Conservation (phyloP, 2,888 invertebrate species). For the Temnothorax rugatulus region DNA sequence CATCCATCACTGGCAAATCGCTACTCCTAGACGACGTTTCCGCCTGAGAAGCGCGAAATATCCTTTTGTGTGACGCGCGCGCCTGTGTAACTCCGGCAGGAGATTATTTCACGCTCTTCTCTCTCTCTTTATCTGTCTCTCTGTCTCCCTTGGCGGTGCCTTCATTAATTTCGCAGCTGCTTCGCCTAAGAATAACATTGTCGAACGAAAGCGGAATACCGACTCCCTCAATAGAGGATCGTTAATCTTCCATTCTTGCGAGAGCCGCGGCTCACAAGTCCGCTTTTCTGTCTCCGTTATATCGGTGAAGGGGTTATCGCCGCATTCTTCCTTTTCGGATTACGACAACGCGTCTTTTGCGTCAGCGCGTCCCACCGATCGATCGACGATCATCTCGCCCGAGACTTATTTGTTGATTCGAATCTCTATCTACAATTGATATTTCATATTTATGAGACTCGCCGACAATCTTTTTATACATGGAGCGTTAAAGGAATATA, state of each 20-base stretch:
- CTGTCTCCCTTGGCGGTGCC: not conserved
- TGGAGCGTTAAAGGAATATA: not conserved
- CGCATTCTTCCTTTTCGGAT: slow-evolving; percentile 3
- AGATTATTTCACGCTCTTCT: slow-evolving; percentile 21
- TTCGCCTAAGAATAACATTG: slow-evolving; percentile 66
- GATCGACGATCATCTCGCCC: not conserved
- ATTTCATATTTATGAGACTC: not conserved
- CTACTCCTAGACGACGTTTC: slow-evolving; percentile 51
- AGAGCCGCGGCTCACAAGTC: slow-evolving; percentile 43
- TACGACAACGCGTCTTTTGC: slow-evolving; percentile 21
- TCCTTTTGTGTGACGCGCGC: slow-evolving; percentile 39
- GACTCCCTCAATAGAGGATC: slow-evolving; percentile 48
- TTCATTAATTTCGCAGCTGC: slow-evolving; percentile 66
- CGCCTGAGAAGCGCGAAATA: slow-evolving; percentile 59
- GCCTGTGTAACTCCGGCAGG: slow-evolving; percentile 4
- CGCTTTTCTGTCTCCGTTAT: slow-evolving; percentile 31
- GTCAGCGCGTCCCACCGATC: slow-evolving; percentile 16
- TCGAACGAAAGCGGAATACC: slow-evolving; percentile 46
- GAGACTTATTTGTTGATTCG: not conserved
- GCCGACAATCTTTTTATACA: not conserved
- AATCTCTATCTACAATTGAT: not conserved
- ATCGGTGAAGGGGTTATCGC: slow-evolving; percentile 50
- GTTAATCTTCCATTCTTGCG: slow-evolving; percentile 49
- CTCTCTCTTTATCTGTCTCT: not conserved
- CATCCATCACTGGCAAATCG: slow-evolving; percentile 42